These are phyloP conservation scores for Cosmorhoe ocellata DNA, from an alignment of 2,888 invertebrate species.

Conservation along the genomic window DNA sequence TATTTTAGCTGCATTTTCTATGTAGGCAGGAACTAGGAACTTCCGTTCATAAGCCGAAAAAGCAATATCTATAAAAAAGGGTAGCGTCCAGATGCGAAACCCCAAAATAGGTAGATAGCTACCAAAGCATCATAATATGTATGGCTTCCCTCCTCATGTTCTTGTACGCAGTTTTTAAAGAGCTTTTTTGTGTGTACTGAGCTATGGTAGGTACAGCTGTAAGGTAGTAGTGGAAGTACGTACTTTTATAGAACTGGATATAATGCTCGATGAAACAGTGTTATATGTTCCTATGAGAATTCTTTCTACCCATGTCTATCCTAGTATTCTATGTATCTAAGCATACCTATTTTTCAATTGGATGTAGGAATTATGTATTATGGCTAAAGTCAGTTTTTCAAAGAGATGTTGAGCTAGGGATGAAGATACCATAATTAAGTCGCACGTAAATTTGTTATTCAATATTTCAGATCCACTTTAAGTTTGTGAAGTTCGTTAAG, in stretches of 20 bases:
- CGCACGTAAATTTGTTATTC: slow-evolving; percentile 60
- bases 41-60: too few relatives aligned
- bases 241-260: too few relatives aligned
- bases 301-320: too few relatives aligned
- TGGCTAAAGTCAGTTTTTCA: background rate
- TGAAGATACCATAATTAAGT: slow-evolving; percentile 35
- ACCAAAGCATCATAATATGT: too few relatives aligned
- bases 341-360: too few relatives aligned
- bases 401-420: slow-evolving; percentile 39
- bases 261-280: too few relatives aligned
- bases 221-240: slow-evolving; percentile 2
- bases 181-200: slow-evolving; percentile 17
- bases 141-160: slow-evolving; percentile 22
- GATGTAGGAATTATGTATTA: too few relatives aligned
- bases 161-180: slow-evolving; percentile 28
- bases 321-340: too few relatives aligned
- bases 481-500: slow-evolving; percentile 74
- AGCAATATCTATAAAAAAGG: too few relatives aligned
- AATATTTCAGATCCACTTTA: slow-evolving; percentile 79
- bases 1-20: too few relatives aligned
- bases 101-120: slow-evolving; percentile 22
- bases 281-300: too few relatives aligned
- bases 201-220: slow-evolving; percentile 13
- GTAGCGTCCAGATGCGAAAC: slow-evolving; percentile 35
- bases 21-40: too few relatives aligned